Evolutionary conservation across 2,113 vertebrate species (phyloP).

Genomic region (Raja brachyura): DNA sequence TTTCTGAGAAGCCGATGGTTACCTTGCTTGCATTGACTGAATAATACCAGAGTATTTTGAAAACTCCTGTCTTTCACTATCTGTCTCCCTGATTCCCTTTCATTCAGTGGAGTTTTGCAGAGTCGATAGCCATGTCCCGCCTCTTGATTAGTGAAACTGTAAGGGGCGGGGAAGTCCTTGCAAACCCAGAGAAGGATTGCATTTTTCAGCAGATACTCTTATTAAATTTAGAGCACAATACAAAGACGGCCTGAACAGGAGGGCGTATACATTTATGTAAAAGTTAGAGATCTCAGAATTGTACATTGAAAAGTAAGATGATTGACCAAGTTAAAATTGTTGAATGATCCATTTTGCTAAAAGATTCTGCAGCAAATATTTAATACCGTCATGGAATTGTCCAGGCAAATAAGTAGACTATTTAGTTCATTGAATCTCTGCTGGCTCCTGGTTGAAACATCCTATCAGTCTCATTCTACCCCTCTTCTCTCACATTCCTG

Average conservation of each 20-base stretch:
- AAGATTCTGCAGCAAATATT: background rate
- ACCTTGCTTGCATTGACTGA: background rate
- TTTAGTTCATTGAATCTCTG: too few species aligned
- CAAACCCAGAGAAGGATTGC: background rate
- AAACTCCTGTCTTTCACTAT: background rate
- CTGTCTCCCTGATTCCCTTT: background rate
- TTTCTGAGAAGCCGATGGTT: background rate
- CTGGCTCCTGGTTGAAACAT: too few species aligned
- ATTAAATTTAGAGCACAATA: background rate
- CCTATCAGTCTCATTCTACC: too few species aligned
- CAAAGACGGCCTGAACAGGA: background rate
- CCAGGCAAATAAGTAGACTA: too few species aligned
- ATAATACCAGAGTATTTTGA: background rate
- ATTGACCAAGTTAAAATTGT: background rate
- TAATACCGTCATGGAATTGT: background rate
- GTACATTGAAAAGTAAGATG: background rate
- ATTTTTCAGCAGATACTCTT: background rate
- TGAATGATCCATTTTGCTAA: background rate
- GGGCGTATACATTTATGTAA: background rate
- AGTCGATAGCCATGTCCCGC: slow-evolving; percentile 4
- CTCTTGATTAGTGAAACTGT: slow-evolving; percentile 17
- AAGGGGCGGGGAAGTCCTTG: slow-evolving; percentile 5
- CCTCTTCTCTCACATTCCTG: too few species aligned
- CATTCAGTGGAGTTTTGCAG: slow-evolving; percentile 1
- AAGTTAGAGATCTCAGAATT: background rate